Percentiles rank a stretch among this genome's conserved stretches.
Evolutionary conservation across 2,888 invertebrate species (phyloP).

Genomic region (Phengaris arion): DNA sequence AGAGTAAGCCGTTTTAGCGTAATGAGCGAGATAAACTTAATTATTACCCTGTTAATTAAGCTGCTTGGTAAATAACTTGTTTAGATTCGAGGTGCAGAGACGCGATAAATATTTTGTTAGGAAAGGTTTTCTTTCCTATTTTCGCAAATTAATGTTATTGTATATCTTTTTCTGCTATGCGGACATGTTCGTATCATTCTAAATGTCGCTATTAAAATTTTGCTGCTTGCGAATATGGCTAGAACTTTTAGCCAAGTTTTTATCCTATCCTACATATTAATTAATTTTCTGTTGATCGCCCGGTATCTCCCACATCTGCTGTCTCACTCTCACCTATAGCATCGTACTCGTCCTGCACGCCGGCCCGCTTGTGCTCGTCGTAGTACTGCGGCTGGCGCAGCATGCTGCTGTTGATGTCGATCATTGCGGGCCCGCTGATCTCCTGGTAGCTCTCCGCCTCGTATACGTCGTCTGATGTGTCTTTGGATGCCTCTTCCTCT

Average conservation of each 20-base stretch:
- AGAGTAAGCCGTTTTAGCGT: not conserved
- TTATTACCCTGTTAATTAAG: constrained; percentile 3
- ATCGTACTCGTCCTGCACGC: constrained; percentile 67
- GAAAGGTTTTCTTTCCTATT: not conserved
- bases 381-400: constrained; percentile 37
- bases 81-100: not conserved
- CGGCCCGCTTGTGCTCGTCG: constrained; percentile 56
- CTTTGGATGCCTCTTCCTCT: not conserved
- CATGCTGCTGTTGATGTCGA: constrained; percentile 38
- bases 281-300: too few species aligned
- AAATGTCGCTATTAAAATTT: too few species aligned
- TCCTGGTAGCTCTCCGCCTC: constrained; percentile 38
- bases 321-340: constrained; percentile 58
- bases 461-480: not conserved
- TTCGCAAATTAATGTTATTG: too few species aligned
- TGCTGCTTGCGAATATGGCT: too few species aligned
- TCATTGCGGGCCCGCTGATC: constrained; percentile 42
- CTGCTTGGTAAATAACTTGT: not conserved
- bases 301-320: not conserved
- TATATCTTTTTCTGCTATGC: too few species aligned
- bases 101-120: not conserved
- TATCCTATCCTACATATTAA: too few species aligned
- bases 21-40: constrained; percentile 3
- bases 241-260: too few species aligned
- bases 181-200: too few species aligned